Conservation (phyloP, 2,113 vertebrate species). For the Setophaga petechia region DNA sequence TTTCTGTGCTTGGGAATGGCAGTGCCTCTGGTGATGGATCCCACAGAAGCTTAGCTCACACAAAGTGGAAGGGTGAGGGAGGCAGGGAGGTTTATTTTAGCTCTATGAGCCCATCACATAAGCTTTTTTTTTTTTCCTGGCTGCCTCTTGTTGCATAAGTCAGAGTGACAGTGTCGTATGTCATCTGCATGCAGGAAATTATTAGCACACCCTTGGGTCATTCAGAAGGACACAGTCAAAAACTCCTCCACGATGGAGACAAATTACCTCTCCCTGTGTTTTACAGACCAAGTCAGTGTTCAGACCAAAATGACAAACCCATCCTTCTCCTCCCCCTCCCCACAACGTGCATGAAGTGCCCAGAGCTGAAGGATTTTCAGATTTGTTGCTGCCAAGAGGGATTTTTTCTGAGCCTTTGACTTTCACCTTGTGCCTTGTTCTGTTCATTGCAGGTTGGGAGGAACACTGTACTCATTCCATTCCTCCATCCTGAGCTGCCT, state of each 20-base stretch:
- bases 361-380: neutral
- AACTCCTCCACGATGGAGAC: neutral
- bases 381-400: neutral
- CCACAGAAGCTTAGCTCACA: neutral
- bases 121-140: neutral
- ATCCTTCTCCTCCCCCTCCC: neutral
- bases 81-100: constrained; percentile 49
- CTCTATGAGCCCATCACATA: neutral
- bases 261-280: neutral
- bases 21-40: neutral
- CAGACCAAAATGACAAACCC: neutral
- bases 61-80: neutral
- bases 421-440: neutral
- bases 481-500: constrained; percentile 89
- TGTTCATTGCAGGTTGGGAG: constrained; percentile 81
- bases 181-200: neutral
- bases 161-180: constrained; percentile 21
- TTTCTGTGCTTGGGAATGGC: neutral
- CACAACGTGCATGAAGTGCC: neutral
- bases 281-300: neutral
- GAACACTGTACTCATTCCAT: constrained; percentile 86
- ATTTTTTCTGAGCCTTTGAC: neutral
- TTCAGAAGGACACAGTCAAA: neutral
- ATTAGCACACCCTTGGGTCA: neutral
- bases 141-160: neutral